Base-by-base conservation (phyloP, 2,797 vertebrate genomes). In the Dryobates pubescens region DNA sequence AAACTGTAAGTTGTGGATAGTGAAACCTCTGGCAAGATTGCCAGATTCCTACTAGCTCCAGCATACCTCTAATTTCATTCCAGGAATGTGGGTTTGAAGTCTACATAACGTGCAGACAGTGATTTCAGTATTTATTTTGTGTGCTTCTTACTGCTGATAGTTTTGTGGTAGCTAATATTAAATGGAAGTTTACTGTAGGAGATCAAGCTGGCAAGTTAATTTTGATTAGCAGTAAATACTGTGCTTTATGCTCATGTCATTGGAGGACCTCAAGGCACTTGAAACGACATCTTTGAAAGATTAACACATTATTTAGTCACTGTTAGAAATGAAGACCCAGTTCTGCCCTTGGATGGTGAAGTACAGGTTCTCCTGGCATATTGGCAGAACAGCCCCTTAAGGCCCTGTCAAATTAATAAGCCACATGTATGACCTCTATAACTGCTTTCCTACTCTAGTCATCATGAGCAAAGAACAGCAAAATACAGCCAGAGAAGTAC, bases 91-190 rank as follows among this genome's bases (percentile, higher is more conserved):
- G 14, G 36, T 51, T 79, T 73, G 78, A 71, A 85, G 30, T 80
- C 77, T 59, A 13, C 18, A 4, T 56, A 30, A 76, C 23, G 38
- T 76, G 24, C 76, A 93, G 76, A 32, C 43, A 79, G 49, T 47
- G 68, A 53, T 88, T 90, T 89, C 59, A 43, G 43, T 72, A 54
- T 78, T 89, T 86, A 61, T 86, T 92, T 90, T 70, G 62, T 65
- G 53, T 79, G 49, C 73, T 76, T 88, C 79, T 75, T 88, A 47
- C 49, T 89, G 82, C 51, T 92, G 76, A 20, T 83, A 64, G 59
- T 20, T 92, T 89, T 79, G 49, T 81, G 38, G 71, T 67, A 56
- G 54, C 23, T 89, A 63, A 63, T 26, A 53, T 23, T 58, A 61
- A 88, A 38, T 76, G 54, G 18, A 89, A 72, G 20, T n/a, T 75